These are phyloP conservation scores for Loxodonta africana DNA, from an alignment of 2,113 vertebrate genomes.

Conservation along the genomic window DNA sequence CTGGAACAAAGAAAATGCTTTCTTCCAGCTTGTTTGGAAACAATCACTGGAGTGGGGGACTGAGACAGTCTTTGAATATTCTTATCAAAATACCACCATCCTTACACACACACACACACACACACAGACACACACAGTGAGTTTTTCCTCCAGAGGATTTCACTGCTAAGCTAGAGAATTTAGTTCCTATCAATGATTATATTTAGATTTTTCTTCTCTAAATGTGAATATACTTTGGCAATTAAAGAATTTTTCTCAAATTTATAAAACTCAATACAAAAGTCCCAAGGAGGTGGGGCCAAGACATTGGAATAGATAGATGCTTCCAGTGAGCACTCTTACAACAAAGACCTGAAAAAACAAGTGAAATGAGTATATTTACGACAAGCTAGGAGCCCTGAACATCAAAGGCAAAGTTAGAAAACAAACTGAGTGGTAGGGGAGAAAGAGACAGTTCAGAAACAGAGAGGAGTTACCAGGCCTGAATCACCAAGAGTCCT, in stretches of 20 bases:
- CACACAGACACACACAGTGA: not conserved
- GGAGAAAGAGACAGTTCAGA: too few relatives aligned
- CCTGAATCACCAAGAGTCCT: too few relatives aligned
- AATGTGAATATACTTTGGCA: not conserved
- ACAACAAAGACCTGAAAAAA: too few relatives aligned
- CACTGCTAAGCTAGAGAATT: not conserved
- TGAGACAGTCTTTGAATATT: not conserved
- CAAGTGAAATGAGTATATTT: too few relatives aligned
- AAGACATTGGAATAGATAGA: too few relatives aligned
- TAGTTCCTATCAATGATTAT: not conserved
- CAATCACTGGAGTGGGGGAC: not conserved
- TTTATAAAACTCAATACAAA: slow-evolving; percentile 28
- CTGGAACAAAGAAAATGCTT: not conserved
- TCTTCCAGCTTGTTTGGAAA: not conserved
- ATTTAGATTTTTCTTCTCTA: not conserved
- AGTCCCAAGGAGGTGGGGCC: not conserved
- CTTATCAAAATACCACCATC: not conserved
- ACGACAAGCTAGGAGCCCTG: too few relatives aligned
- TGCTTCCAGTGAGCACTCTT: too few relatives aligned
- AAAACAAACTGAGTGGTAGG: too few relatives aligned
- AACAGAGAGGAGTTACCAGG: too few relatives aligned
- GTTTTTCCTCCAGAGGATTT: not conserved
- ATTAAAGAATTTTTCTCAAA: slow-evolving; percentile 20
- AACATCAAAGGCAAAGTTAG: too few relatives aligned
- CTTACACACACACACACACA: not conserved